A percentile compares a stretch with the other conserved stretches of the same genome.
Evolutionary conservation across 2,797 vertebrate species (phyloP).

Genomic region (Lophura swinhoii): DNA sequence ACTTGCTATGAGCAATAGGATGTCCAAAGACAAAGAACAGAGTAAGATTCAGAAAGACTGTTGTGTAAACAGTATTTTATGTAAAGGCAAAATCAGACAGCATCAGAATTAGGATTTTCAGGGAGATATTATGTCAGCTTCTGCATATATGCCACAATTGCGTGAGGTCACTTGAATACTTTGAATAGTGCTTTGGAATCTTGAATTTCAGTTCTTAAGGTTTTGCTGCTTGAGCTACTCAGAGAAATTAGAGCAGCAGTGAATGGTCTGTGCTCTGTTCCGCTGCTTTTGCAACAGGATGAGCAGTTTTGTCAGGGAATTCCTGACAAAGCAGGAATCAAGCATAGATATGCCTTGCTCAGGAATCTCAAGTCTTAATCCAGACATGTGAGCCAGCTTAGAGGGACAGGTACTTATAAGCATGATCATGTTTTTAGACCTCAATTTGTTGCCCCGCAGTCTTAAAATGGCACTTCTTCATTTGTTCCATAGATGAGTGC

Average conservation of each 20-base stretch:
- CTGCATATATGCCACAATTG: background rate
- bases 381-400: background rate
- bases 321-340: too few relatives aligned
- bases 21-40: background rate
- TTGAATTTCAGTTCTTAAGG: background rate
- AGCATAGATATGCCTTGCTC: background rate
- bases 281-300: fast-evolving
- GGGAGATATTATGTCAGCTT: background rate
- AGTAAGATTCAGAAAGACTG: background rate
- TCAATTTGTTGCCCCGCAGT: background rate
- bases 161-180: background rate
- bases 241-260: background rate
- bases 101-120: background rate
- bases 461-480: background rate
- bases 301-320: background rate
- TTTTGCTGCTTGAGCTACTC: background rate
- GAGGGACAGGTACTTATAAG: background rate
- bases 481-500: background rate
- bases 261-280: background rate
- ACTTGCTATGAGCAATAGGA: background rate
- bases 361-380: background rate
- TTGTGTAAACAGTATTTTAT: background rate
- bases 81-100: background rate
- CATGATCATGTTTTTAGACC: background rate
- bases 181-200: background rate